Conservation (phyloP, 2,888 invertebrate species). For the Heliconius hortense region DNA sequence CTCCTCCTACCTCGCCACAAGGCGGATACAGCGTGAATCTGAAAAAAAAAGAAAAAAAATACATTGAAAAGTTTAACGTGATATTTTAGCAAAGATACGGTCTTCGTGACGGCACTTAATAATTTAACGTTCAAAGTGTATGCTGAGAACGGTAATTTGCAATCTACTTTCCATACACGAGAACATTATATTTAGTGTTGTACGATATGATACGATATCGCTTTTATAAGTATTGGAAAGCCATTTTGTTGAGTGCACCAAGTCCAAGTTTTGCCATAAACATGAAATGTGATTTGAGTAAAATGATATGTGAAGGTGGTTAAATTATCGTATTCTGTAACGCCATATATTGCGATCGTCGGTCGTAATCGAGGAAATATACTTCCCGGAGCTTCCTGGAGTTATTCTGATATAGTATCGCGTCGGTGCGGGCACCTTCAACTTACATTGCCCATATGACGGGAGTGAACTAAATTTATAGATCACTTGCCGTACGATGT, state of each 20-base stretch:
- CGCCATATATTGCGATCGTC: constrained; percentile 39
- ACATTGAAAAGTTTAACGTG: constrained; percentile 29
- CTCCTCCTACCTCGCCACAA: too few species aligned
- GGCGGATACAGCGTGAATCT: too few species aligned
- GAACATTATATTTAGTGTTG: constrained; percentile 46
- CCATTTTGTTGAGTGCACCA: constrained; percentile 80
- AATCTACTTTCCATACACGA: constrained; percentile 39
- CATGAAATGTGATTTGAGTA: constrained; percentile 76
- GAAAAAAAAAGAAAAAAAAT: too few species aligned
- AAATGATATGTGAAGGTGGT: constrained; percentile 77
- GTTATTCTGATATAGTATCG: constrained; percentile 52
- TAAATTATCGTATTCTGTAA: constrained; percentile 42
- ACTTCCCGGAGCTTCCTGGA: constrained; percentile 42
- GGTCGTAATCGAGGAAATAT: constrained; percentile 39
- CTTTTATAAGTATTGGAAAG: constrained; percentile 79
- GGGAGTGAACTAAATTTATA: constrained; percentile 78
- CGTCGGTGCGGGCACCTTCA: constrained; percentile 52
- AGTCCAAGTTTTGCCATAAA: constrained; percentile 80
- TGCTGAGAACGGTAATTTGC: constrained; percentile 39
- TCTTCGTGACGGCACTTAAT: constrained; percentile 31
- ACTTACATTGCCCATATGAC: constrained; percentile 68
- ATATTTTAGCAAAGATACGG: constrained; percentile 34
- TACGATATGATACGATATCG: constrained; percentile 65
- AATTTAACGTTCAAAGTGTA: constrained; percentile 40
- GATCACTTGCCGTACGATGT: constrained; percentile 61